phyloP scores from a whole-genome alignment of 30 jellyfish, hydroid and myxozoan genomes.

The Aurelia aurita region DNA sequence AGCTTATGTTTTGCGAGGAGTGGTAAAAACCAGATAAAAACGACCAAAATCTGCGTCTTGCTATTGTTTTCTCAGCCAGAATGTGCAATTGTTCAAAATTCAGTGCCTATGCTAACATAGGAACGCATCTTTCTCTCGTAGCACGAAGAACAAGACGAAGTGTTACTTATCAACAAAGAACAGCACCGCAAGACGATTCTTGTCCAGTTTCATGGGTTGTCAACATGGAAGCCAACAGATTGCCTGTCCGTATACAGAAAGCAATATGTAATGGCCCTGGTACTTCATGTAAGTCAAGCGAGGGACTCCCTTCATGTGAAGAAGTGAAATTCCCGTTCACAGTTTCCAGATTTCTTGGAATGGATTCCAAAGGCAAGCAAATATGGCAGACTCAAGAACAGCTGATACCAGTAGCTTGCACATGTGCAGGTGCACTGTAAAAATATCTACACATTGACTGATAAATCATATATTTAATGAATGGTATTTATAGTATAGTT shows the following conservation, averaged over 20 bases:
- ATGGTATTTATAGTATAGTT: no score
- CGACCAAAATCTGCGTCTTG: no score
- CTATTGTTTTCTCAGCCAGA: no score
- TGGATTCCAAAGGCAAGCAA: neutral
- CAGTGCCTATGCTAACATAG: neutral
- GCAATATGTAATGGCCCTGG: constrained; percentile 52
- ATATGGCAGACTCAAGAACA: constrained; percentile 16
- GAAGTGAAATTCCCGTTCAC: constrained; percentile 6
- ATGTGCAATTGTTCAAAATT: no score
- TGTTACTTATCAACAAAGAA: neutral
- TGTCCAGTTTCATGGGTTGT: constrained; percentile 61
- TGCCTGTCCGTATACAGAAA: constrained; percentile 25
- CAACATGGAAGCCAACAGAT: constrained; percentile 28
- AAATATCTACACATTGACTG: no score
- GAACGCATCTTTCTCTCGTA: neutral
- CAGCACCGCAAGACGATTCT: neutral
- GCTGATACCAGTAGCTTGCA: constrained; percentile 42
- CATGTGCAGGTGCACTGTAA: neutral
- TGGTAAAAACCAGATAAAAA: no score
- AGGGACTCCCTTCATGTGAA: constrained; percentile 33
- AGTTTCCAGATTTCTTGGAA: constrained; percentile 24
- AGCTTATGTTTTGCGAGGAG: no score
- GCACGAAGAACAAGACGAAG: constrained; percentile 17
- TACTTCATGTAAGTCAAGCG: constrained; percentile 33
- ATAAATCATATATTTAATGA: no score